Evolutionary conservation across 2,888 invertebrate genomes (phyloP), one percentile per base, ranked within the genome.

Genomic region (Sminthurinus aureus): DNA sequence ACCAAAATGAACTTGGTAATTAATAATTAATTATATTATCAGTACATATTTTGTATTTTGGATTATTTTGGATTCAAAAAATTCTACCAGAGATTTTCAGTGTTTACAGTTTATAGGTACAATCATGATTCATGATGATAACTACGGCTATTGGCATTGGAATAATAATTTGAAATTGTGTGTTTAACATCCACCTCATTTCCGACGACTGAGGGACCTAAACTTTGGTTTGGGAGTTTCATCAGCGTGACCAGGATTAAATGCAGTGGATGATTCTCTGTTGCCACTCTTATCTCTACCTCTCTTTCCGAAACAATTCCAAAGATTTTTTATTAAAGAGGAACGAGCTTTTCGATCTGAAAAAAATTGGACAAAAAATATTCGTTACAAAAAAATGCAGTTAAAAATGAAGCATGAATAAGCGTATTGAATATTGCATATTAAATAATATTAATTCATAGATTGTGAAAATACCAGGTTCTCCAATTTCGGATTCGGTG

Each of bases 401-500:
- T 38, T 38, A 38, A 38, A 38, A 38, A 38, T 38, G 38, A 38
- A 38, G 38, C 38, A 38, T 1, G 58, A 58, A 58, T 69, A 1
- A 67, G 6, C n/a, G 13, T 13, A 13, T 13, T 67, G 11, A 18
- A 67, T 18, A 12, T 13, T n/a, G 13, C 13, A 67, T 67, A 20
- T 69, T n/a, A 11, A n/a, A 20, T n/a, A 11, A n/a, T 3, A 69
- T 69, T n/a, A 11, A n/a, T 9, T 6, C 4, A 69, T 22, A n/a
- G 20, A 64, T 64, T 64, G 0, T 18, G 3, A 20, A 69, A 69
- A 3, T 69, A 69, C 67, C 67, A 20, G 67, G 67, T 11, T 80
- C 81, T 22, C 51, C 58, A 13, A 74, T 9, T 24, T 81, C 81
- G 0, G 81, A 81, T n/a, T 81, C 81, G 22, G 81, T 75, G 0